Evolutionary conservation across 2,888 invertebrate genomes (phyloP).

Genomic region (Crepidodera aurea): DNA sequence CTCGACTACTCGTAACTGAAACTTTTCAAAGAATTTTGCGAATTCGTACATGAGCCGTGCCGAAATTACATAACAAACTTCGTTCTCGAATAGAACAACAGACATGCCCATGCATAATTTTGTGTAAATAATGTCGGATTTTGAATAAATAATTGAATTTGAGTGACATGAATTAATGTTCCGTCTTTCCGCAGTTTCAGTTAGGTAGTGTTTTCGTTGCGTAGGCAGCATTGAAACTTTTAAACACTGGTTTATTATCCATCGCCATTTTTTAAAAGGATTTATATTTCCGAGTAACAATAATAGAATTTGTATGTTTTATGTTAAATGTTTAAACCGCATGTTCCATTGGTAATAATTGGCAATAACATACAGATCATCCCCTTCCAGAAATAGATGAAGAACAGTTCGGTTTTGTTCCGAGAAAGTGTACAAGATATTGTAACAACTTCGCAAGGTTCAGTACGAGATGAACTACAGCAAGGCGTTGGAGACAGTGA

Average conservation of each 20-base stretch:
- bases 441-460: too few relatives aligned
- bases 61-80: slow-evolving; percentile 22
- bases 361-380: too few relatives aligned
- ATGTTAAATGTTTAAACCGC: too few relatives aligned
- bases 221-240: slow-evolving; percentile 12
- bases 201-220: slow-evolving; percentile 1
- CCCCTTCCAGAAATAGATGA: too few relatives aligned
- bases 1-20: neutral
- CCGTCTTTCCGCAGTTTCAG: slow-evolving; percentile 1
- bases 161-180: slow-evolving; percentile 23
- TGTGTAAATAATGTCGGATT: slow-evolving; percentile 32
- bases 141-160: slow-evolving; percentile 31
- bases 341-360: too few relatives aligned
- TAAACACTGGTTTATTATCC: slow-evolving; percentile 1
- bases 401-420: too few relatives aligned
- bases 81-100: slow-evolving; percentile 20
- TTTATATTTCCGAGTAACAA: too few relatives aligned
- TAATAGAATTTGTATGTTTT: too few relatives aligned
- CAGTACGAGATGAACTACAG: too few relatives aligned
- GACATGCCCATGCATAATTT: slow-evolving; percentile 35
- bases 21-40: neutral
- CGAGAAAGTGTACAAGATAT: too few relatives aligned
- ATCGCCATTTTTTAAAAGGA: too few relatives aligned
- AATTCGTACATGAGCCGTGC: slow-evolving; percentile 12
- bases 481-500: too few relatives aligned